Evolutionary conservation across 2,113 vertebrate species (phyloP), one percentile per base, ranked within the genome.

Genomic region (Ardeotis arabs): DNA sequence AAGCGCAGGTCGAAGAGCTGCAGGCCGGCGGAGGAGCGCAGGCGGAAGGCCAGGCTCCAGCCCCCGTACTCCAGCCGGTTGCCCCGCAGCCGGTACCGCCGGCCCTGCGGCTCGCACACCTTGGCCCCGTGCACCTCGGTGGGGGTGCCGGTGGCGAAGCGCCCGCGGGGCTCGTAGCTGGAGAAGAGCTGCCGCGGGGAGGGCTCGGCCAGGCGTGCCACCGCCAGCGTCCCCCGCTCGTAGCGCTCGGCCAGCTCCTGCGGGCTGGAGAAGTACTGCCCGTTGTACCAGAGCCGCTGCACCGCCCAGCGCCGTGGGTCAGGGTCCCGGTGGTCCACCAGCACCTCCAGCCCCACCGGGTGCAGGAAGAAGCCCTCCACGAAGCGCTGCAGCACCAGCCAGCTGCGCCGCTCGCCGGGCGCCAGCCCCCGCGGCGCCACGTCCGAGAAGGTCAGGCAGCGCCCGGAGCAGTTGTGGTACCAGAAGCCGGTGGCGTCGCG

Each of bases 351-450:
- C 39, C 99, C 99, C 23, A 98, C 95, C 1, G 99, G 99, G 62
- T 99, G 99, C 72, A 99, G 95, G 96, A 99, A 99, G 73, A 97
- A 98, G 49, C 99, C 99, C 68, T 99, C 99, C 8, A 99, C 98
- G 6, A 87, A 94, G 78, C 98, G 98, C 96, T 99, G 98, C 22
- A 99, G 41, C 73, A 99, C 98, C 44, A 99, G 35, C 99, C 99
- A 99, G 4, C 87, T 95, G 77, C 98, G 97, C 49, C 99, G 98
- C 78, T 99, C 98, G 6, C 99, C 99, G 0, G 99, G 95, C 13
- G 77, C 97, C 94, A 99, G 14, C 3, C 99, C 99, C 0, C 99
- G 98, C 2, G 99, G 99, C 0, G 99, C 98, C 5, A 99, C 91
- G 29, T 99, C 99, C 0, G 98, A 98, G 97, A 98, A 99, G 2